These are phyloP conservation scores for Sebastes steindachneri DNA, from an alignment of 2,797 vertebrate species.

Conservation along the genomic window DNA sequence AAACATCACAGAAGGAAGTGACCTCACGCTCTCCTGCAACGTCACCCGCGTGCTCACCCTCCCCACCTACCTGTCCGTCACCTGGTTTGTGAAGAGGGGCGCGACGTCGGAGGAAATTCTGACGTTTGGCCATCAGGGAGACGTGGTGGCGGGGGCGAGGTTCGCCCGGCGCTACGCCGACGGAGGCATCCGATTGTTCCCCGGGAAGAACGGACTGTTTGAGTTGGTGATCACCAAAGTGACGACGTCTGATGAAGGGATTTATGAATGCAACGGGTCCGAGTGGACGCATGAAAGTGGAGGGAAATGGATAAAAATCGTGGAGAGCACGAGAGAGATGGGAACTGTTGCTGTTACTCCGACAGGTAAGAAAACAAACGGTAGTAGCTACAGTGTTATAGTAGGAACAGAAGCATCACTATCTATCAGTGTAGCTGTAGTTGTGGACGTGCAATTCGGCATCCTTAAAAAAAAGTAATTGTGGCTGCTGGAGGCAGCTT, in stretches of 20 bases:
- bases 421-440: neutral
- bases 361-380: constrained; percentile 82
- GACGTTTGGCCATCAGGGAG: constrained; percentile 86
- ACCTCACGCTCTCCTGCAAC: constrained; percentile 87
- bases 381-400: neutral
- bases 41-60: constrained; percentile 77
- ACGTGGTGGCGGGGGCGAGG: constrained; percentile 74
- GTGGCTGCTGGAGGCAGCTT: neutral
- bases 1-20: constrained; percentile 83
- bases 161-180: constrained; percentile 83
- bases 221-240: constrained; percentile 84
- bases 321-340: constrained; percentile 86
- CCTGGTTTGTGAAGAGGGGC: constrained; percentile 85
- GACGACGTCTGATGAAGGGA: constrained; percentile 80
- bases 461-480: neutral
- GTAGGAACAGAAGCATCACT: neutral
- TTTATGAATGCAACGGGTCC: constrained; percentile 87
- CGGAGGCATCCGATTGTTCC: constrained; percentile 87
- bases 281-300: constrained; percentile 89
- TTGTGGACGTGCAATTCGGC: neutral
- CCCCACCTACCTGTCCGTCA: constrained; percentile 90
- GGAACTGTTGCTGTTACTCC: constrained; percentile 85
- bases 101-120: constrained; percentile 80
- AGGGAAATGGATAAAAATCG: constrained; percentile 89
- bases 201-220: constrained; percentile 81